phyloP scores from a whole-genome alignment of 2,113 vertebrate species.

The Pelusios castaneus region DNA sequence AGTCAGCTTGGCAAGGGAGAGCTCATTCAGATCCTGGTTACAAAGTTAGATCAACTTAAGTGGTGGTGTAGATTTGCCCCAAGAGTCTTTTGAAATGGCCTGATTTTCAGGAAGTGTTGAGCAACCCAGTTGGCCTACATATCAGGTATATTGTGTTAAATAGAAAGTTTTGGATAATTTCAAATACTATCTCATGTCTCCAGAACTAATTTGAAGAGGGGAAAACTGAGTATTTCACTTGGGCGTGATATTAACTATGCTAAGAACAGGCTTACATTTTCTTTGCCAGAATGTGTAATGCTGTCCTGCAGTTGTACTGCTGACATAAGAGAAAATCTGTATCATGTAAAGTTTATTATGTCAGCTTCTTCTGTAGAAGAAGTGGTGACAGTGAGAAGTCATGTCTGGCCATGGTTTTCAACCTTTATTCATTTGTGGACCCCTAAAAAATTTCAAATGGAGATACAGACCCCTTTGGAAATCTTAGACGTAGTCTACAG shows the following conservation, averaged over 20 bases:
- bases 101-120: neutral
- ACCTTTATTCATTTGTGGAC: too few species aligned
- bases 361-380: conserved; percentile 31
- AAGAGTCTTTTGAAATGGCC: neutral
- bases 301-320: neutral
- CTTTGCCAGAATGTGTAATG: neutral
- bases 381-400: conserved; percentile 1
- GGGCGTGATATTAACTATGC: neutral
- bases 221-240: neutral
- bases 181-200: neutral
- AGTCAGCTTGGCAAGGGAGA: too few species aligned
- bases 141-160: neutral
- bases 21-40: too few species aligned
- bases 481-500: too few species aligned
- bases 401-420: neutral
- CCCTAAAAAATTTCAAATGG: too few species aligned
- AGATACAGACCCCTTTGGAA: too few species aligned
- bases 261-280: neutral
- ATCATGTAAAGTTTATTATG: neutral
- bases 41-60: too few species aligned
- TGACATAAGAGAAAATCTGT: neutral
- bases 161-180: neutral
- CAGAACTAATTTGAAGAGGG: neutral
- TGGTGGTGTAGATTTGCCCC: too few species aligned
- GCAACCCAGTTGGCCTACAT: neutral